These are phyloP conservation scores for Adelosebastes latens DNA, from an alignment of 2,797 vertebrate species.

Conservation along the genomic window DNA sequence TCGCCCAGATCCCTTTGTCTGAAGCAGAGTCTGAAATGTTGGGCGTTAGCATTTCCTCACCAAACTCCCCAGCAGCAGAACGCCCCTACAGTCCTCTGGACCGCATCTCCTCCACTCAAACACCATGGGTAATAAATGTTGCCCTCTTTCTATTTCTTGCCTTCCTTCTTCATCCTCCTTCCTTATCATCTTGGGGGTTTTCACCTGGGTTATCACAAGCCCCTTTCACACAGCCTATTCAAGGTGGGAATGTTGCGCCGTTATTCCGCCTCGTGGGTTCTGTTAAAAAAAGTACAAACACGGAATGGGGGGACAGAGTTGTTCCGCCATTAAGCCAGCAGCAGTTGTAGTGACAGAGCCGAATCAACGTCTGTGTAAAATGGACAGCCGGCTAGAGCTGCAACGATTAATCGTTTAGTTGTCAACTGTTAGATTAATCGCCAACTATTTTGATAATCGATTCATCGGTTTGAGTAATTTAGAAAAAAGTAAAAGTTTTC, in stretches of 20 bases:
- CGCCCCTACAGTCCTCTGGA: conserved; percentile 83
- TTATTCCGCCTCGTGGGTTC: background rate
- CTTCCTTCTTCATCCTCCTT: background rate
- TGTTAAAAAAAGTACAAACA: background rate
- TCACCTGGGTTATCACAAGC: background rate
- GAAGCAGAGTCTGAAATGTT: conserved; percentile 88
- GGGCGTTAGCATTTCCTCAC: conserved; percentile 85
- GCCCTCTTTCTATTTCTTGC: background rate
- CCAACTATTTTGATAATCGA: too few species aligned
- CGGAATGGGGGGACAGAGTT: background rate
- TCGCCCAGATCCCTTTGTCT: conserved; percentile 91
- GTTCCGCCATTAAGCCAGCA: fast-evolving
- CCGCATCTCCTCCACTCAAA: conserved; percentile 85
- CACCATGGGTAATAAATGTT: conserved; percentile 85
- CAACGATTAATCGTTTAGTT: too few species aligned
- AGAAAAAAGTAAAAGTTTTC: too few species aligned
- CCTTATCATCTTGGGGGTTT: background rate
- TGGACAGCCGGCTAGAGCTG: background rate
- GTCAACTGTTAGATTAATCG: too few species aligned
- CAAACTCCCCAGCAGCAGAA: conserved; percentile 86
- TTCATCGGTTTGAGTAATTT: too few species aligned
- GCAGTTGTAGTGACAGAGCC: background rate
- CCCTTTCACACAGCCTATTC: background rate
- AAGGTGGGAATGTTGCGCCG: background rate
- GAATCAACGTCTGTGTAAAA: background rate